A percentile compares a stretch with the other conserved stretches of the same genome.
Conservation (phyloP, 2,113 vertebrate genomes). For the Gobius niger region DNA sequence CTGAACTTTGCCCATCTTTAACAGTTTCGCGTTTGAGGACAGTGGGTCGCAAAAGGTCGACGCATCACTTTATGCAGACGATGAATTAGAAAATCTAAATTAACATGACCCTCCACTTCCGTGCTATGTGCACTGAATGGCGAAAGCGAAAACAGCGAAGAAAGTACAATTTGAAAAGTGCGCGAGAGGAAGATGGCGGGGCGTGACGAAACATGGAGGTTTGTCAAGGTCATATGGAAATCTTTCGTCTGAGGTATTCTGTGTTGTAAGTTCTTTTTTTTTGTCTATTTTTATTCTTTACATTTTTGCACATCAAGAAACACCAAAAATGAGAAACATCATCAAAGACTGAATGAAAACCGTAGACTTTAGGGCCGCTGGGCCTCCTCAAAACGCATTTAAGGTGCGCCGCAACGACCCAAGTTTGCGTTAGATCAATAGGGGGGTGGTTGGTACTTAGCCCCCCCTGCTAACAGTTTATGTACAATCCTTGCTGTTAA, state of each 20-base stretch:
- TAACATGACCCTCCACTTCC: conserved; percentile 41
- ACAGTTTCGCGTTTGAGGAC: neutral
- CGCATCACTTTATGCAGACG: neutral
- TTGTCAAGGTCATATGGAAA: conserved; percentile 71
- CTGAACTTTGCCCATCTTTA: neutral
- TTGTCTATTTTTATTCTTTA: conserved; percentile 51
- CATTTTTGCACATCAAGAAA: conserved; percentile 67
- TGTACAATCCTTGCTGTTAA: conserved; percentile 80
- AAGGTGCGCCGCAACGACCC: conserved; percentile 48
- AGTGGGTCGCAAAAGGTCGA: conserved; percentile 24
- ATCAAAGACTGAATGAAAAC: conserved; percentile 51
- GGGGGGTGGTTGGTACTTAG: conserved; percentile 35
- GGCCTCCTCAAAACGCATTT: conserved; percentile 38
- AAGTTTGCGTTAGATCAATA: conserved; percentile 29
- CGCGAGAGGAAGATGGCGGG: conserved; percentile 23
- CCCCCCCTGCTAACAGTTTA: conserved; percentile 54
- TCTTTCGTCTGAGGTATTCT: conserved; percentile 80
- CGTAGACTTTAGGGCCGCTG: conserved; percentile 21
- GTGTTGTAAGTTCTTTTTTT: conserved; percentile 71
- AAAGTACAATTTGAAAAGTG: conserved; percentile 16
- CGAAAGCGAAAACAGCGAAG: neutral
- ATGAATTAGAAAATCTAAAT: conserved; percentile 10
- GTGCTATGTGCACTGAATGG: conserved; percentile 14
- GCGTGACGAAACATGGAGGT: conserved; percentile 59
- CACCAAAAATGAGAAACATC: conserved; percentile 50